phyloP scores from a whole-genome alignment of 1,140 invertebrate species.

The Diorhabda carinulata region DNA sequence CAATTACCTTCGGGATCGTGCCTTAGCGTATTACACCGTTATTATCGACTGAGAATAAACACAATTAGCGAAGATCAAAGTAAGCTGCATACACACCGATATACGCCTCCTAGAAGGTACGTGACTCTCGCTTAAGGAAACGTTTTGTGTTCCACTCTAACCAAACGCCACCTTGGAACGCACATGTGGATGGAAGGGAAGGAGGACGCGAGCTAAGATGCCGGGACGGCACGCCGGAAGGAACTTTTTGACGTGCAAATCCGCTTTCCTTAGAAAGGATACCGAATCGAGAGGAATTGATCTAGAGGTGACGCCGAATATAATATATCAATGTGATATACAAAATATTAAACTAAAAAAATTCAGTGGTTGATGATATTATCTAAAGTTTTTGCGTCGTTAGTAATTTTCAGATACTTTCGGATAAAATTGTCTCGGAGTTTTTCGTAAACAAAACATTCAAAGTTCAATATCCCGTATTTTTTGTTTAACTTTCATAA shows the following conservation, averaged over 20 bases:
- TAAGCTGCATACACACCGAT: conserved; percentile 7
- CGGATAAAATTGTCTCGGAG: too few relatives aligned
- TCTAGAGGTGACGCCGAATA: too few relatives aligned
- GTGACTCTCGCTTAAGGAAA: conserved; percentile 10
- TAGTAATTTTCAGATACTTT: too few relatives aligned
- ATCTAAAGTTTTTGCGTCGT: too few relatives aligned
- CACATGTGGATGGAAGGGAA: neutral
- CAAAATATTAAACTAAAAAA: too few relatives aligned
- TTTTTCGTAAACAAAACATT: too few relatives aligned
- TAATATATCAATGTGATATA: too few relatives aligned
- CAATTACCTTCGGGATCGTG: conserved; percentile 3
- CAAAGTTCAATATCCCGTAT: too few relatives aligned
- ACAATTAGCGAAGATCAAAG: conserved; percentile 21
- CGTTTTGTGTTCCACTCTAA: neutral
- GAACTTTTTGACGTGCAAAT: conserved; percentile 13
- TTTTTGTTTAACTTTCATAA: too few relatives aligned
- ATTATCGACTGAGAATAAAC: conserved; percentile 19
- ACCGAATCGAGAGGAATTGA: neutral
- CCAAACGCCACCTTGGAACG: neutral
- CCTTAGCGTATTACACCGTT: conserved; percentile 14
- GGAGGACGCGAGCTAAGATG: neutral
- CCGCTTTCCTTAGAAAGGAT: neutral
- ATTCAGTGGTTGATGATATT: too few relatives aligned
- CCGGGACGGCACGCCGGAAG: conserved; percentile 6
- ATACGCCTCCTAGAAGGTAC: conserved; percentile 17